These are phyloP conservation scores for Dasyornis broadbenti DNA, from an alignment of 2,113 vertebrate genomes.

Conservation along the genomic window DNA sequence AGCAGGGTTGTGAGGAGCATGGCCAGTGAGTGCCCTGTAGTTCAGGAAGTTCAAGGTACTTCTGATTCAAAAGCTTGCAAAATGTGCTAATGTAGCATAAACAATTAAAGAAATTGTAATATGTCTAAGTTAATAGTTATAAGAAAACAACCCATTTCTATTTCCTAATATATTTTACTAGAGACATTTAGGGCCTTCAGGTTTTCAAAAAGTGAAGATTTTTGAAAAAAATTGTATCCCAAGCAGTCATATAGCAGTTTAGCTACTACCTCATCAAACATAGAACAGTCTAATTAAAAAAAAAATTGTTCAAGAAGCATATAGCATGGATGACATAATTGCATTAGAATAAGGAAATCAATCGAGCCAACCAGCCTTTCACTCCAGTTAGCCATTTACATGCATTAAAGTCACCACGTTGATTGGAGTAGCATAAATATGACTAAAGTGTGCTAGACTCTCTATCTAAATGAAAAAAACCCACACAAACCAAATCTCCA, in stretches of 20 bases:
- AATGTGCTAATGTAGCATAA: background rate
- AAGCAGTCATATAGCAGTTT: background rate
- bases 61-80: background rate
- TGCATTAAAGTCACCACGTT: conserved; percentile 29
- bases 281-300: background rate
- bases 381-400: conserved; percentile 27
- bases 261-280: background rate
- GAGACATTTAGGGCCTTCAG: background rate
- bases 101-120: background rate
- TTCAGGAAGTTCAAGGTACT: background rate
- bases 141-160: background rate
- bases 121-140: background rate
- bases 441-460: background rate
- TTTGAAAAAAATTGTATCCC: background rate
- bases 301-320: conserved; percentile 21
- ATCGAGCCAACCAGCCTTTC: background rate
- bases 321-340: conserved; percentile 37
- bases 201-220: background rate
- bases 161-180: background rate
- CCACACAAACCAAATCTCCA: background rate
- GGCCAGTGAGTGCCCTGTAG: background rate
- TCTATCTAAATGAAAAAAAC: background rate
- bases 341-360: conserved; percentile 20
- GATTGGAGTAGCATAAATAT: conserved; percentile 6
- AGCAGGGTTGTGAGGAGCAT: background rate